Evolutionary conservation across 2,888 invertebrate genomes (phyloP).

Genomic region (Agrenia bidenticulata): DNA sequence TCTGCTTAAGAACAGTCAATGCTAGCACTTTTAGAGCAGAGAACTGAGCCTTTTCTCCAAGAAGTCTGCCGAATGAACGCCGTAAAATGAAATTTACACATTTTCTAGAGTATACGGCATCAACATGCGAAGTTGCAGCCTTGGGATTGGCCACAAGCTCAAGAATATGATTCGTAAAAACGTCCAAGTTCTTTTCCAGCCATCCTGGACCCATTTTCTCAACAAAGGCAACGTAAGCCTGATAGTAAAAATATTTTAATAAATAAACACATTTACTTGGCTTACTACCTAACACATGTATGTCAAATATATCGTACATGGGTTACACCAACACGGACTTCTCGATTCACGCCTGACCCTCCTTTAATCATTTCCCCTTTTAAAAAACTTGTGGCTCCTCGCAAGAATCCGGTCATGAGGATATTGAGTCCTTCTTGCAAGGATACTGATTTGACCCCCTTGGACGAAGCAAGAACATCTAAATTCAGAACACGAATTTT

Average conservation of each 20-base stretch:
- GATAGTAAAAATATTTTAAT: conserved; percentile 33
- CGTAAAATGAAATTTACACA: conserved; percentile 94
- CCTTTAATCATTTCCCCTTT: conserved; percentile 97
- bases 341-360: conserved; percentile 86
- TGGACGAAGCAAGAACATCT: conserved; percentile 18
- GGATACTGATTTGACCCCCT: conserved; percentile 66
- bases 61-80: conserved; percentile 86
- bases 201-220: conserved; percentile 91
- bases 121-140: conserved; percentile 93
- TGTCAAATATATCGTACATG: conserved; percentile 67
- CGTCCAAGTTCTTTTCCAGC: conserved; percentile 87
- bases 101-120: conserved; percentile 95
- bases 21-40: conserved; percentile 93
- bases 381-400: conserved; percentile 90
- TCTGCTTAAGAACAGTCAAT: conserved; percentile 86
- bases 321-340: conserved; percentile 95
- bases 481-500: neutral
- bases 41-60: conserved; percentile 95
- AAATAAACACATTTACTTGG: neutral
- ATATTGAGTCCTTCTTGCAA: conserved; percentile 88
- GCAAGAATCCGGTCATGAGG: conserved; percentile 87
- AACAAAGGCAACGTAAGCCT: conserved; percentile 95
- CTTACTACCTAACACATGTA: no score
- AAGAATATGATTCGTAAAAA: conserved; percentile 83
- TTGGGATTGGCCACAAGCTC: conserved; percentile 91